phyloP scores from a whole-genome alignment of 2,888 invertebrate species.

The Dasysyrphus tricinctus region DNA sequence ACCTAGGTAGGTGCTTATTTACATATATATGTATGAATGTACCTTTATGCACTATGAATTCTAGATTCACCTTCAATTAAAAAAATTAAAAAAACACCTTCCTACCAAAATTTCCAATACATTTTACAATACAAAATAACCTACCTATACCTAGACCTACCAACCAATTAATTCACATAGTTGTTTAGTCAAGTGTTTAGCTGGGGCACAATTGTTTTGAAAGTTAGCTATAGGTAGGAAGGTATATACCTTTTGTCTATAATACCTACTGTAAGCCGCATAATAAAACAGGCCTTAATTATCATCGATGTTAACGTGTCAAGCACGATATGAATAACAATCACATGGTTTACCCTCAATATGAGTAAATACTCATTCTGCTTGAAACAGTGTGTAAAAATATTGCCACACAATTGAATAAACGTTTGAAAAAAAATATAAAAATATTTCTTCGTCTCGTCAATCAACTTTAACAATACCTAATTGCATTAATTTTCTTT shows the following conservation, averaged over 20 bases:
- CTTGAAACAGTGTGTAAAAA: constrained; percentile 29
- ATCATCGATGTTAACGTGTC: constrained; percentile 59
- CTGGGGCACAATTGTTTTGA: constrained; percentile 9
- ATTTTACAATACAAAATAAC: not conserved
- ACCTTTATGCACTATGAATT: not conserved
- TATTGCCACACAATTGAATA: constrained; percentile 22
- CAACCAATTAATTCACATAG: constrained; percentile 48
- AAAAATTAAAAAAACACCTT: too few relatives aligned
- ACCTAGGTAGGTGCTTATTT: too few relatives aligned
- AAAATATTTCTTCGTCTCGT: constrained; percentile 25
- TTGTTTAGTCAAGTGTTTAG: constrained; percentile 31
- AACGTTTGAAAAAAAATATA: not conserved
- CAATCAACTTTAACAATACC: constrained; percentile 1
- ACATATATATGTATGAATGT: too few relatives aligned
- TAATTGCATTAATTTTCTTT: constrained; percentile 28
- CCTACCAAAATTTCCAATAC: constrained; percentile 14
- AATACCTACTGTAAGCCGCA: not conserved
- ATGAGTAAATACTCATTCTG: constrained; percentile 48
- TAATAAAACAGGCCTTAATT: constrained; percentile 56
- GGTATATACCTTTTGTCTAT: not conserved
- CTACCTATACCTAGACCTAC: too few relatives aligned
- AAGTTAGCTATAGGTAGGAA: not conserved
- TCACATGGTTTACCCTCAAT: constrained; percentile 63
- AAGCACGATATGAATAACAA: constrained; percentile 65
- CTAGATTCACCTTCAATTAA: not conserved